Percentiles rank a stretch among this genome's conserved stretches.
Conservation (phyloP, 2,113 vertebrate genomes). For the Chiloscyllium plagiosum region DNA sequence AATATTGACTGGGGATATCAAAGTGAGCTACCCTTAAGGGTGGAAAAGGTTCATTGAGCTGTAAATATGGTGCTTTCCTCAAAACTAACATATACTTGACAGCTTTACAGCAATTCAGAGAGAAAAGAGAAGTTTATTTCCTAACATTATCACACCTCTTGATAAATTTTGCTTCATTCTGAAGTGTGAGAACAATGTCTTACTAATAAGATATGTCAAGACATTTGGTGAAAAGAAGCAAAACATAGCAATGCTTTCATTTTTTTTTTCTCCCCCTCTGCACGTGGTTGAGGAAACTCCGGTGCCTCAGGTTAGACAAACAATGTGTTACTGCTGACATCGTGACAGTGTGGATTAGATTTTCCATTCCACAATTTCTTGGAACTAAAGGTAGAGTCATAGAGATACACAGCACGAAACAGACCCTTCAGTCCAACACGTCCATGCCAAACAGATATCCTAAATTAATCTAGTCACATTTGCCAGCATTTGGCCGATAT, state of each 20-base stretch:
- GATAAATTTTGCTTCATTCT: background rate
- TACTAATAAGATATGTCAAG: background rate
- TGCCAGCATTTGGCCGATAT: no score
- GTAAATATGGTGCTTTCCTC: background rate
- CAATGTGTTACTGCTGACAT: background rate
- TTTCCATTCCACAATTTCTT: background rate
- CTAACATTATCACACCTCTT: background rate
- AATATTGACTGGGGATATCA: background rate
- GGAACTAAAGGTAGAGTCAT: background rate
- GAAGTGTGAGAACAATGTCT: slow-evolving; percentile 22
- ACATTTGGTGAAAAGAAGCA: slow-evolving; percentile 1
- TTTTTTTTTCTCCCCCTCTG: background rate
- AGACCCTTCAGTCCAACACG: no score
- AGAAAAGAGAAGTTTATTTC: background rate
- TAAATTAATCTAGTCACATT: no score
- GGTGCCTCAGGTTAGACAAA: background rate
- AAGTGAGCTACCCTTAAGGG: background rate
- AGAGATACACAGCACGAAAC: no score
- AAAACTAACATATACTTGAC: background rate
- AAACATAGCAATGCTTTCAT: background rate
- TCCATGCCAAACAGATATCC: no score
- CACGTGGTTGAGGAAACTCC: background rate
- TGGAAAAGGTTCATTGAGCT: background rate
- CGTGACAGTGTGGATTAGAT: background rate
- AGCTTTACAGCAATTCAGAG: background rate